A percentile compares a stretch with the other conserved stretches of the same genome.
phyloP scores from a whole-genome alignment of 2,113 vertebrate species.

The Corvus cornix region DNA sequence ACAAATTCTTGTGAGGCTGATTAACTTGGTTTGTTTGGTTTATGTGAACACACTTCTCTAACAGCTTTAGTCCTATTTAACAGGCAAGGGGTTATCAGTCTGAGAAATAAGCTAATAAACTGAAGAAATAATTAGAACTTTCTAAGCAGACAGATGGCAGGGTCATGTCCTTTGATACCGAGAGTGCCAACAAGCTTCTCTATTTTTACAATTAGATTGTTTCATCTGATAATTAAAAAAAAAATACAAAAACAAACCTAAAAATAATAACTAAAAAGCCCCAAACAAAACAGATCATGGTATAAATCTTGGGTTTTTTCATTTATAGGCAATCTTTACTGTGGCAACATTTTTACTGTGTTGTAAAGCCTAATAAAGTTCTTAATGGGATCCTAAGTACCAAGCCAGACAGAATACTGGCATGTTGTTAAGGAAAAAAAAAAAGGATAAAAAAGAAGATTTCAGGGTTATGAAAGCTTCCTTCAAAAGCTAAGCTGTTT shows the following conservation, averaged over 20 bases:
- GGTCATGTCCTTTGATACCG: background rate
- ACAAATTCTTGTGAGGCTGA: background rate
- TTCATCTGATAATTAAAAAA: background rate
- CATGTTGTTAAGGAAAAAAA: background rate
- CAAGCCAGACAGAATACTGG: background rate
- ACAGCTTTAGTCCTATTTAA: background rate
- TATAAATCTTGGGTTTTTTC: background rate
- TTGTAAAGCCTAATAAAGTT: background rate
- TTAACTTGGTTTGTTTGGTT: background rate
- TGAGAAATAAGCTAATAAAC: constrained; percentile 35
- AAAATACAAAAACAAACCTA: background rate
- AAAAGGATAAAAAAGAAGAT: fast-evolving
- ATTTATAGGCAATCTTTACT: background rate
- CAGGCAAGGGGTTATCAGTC: background rate
- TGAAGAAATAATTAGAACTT: constrained; percentile 25
- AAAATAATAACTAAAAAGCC: background rate
- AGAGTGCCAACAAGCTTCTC: background rate
- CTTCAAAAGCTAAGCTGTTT: background rate
- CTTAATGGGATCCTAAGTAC: background rate
- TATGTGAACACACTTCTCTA: background rate
- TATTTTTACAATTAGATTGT: background rate
- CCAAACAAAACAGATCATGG: background rate
- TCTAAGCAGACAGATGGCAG: background rate
- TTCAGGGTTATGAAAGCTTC: background rate
- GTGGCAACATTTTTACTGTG: background rate